A percentile compares a stretch with the other conserved stretches of the same genome.
Evolutionary conservation across 2,113 vertebrate species (phyloP).

Genomic region (Smithornis capensis): DNA sequence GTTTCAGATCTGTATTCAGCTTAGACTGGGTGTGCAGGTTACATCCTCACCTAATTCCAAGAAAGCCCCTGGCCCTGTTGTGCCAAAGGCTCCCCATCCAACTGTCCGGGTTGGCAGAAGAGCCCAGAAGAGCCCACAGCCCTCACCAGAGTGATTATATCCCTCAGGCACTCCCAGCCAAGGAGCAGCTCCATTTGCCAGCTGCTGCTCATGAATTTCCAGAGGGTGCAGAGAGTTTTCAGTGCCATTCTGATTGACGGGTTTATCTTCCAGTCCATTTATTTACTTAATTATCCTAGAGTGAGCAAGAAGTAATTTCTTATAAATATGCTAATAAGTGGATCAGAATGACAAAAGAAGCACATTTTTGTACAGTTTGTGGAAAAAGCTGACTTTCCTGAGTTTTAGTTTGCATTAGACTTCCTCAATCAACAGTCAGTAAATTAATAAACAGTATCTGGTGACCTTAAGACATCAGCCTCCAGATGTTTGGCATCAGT

Average conservation of each 20-base stretch:
- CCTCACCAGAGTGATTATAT: rapidly evolving
- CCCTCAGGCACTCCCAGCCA: rapidly evolving
- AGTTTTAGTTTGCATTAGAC: background rate
- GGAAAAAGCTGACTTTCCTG: background rate
- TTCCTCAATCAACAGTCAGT: background rate
- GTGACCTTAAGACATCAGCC: background rate
- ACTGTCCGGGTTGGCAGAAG: rapidly evolving
- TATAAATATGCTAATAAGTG: constrained; percentile 47
- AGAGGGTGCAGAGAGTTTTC: background rate
- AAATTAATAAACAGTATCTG: background rate
- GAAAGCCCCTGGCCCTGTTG: background rate
- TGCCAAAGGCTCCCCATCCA: background rate
- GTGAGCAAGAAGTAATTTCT: constrained; percentile 9
- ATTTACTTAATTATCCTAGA: constrained; percentile 47
- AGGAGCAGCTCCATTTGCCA: background rate
- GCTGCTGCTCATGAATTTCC: background rate
- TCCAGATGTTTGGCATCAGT: background rate
- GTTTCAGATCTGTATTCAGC: rapidly evolving
- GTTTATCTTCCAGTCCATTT: constrained; percentile 58
- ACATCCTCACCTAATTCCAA: background rate
- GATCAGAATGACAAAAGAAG: background rate
- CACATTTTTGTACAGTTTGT: background rate
- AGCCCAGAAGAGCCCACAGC: background rate
- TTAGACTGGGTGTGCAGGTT: background rate
- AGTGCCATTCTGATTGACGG: background rate